Conservation (phyloP, 2,888 invertebrate genomes). For the Heterodera filipjevi region DNA sequence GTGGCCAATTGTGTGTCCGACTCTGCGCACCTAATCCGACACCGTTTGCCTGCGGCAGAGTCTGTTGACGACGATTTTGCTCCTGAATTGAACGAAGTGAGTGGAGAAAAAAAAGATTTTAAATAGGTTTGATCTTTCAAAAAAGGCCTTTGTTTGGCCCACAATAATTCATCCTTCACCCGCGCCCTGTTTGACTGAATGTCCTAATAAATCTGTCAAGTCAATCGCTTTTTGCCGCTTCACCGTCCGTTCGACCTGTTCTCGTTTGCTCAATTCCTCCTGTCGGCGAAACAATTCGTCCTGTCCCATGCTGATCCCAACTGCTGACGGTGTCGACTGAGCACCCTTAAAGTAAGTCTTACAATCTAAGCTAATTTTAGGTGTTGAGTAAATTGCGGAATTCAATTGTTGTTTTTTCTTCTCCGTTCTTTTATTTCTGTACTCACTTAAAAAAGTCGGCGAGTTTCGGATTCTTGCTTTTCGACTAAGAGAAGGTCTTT, state of each 20-base stretch:
- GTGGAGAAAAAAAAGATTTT: background rate
- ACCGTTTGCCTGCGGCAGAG: slow-evolving; percentile 66
- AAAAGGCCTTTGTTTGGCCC: no score
- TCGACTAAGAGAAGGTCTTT: background rate
- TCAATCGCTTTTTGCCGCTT: slow-evolving; percentile 23
- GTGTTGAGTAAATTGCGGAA: no score
- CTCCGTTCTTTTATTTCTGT: no score
- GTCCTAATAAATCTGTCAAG: background rate
- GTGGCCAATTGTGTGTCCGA: slow-evolving; percentile 95
- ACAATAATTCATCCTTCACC: background rate
- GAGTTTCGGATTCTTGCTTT: background rate
- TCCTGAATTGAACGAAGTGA: background rate
- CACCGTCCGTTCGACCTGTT: slow-evolving; percentile 52
- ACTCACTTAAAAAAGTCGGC: no score
- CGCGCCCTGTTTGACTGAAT: background rate
- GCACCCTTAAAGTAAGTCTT: slow-evolving; percentile 34
- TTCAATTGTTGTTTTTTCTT: no score
- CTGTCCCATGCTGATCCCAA: slow-evolving; percentile 49
- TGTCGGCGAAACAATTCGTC: slow-evolving; percentile 64
- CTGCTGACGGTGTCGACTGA: slow-evolving; percentile 28
- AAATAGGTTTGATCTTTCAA: no score
- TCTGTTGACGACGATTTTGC: slow-evolving; percentile 70
- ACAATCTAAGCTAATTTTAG: background rate
- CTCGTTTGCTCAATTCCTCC: slow-evolving; percentile 61
- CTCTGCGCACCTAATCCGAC: slow-evolving; percentile 10